Conservation (phyloP, 2,888 invertebrate genomes). For the Dexiosoma caninum region DNA sequence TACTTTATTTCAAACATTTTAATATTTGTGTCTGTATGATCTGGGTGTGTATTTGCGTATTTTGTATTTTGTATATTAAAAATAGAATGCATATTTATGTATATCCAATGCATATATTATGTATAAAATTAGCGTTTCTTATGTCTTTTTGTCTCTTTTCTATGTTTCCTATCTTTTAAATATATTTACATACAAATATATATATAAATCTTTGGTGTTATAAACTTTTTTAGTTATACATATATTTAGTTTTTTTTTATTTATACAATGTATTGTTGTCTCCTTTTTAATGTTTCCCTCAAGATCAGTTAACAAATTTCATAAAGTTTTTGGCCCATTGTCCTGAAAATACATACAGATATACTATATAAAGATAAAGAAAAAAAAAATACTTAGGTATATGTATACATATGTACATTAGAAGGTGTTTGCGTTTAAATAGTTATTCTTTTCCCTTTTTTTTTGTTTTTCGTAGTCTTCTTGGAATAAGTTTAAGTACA, state of each 20-base stretch:
- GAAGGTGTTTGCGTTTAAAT: no score
- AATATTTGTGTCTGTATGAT: no score
- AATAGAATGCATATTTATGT: no score
- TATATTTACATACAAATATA: neutral
- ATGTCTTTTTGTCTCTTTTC: conserved; percentile 8
- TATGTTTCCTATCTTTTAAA: neutral
- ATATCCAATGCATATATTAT: no score
- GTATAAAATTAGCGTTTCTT: no score
- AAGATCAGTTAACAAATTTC: conserved; percentile 32
- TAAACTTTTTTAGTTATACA: conserved; percentile 1
- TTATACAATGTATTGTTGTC: neutral
- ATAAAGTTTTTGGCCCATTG: conserved; percentile 17
- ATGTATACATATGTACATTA: no score
- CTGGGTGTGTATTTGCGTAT: no score
- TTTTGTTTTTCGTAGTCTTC: neutral
- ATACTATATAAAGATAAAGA: conserved; percentile 28
- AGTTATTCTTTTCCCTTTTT: conserved; percentile 8
- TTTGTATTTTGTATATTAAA: no score
- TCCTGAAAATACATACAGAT: conserved; percentile 1
- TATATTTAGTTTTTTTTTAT: conserved; percentile 5
- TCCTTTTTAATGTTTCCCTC: neutral
- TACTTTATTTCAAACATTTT: no score
- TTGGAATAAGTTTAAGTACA: conserved; percentile 3
- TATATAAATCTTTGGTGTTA: conserved; percentile 61
- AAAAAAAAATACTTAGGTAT: conserved; percentile 26